phyloP scores from a whole-genome alignment of 1,140 invertebrate species.

The Drosophila kikkawai region DNA sequence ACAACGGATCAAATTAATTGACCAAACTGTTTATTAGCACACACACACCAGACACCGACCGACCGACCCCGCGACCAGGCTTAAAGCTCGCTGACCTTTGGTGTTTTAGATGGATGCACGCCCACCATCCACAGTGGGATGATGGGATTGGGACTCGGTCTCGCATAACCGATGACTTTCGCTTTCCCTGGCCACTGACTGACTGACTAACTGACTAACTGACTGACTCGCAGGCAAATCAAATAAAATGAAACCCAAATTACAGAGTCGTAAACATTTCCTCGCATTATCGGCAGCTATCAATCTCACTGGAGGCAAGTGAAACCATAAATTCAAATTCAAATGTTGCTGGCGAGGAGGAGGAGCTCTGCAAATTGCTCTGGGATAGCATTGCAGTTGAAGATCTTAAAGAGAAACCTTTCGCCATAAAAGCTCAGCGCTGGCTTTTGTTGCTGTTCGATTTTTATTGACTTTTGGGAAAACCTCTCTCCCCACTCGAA shows the following conservation, averaged over 20 bases:
- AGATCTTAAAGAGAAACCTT: slow-evolving; percentile 57
- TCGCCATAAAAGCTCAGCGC: slow-evolving; percentile 24
- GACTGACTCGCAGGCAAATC: slow-evolving; percentile 59
- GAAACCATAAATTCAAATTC: slow-evolving; percentile 81
- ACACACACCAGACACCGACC: slow-evolving; percentile 4
- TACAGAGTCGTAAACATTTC: slow-evolving; percentile 82
- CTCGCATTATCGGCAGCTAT: slow-evolving; percentile 80
- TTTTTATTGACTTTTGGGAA: slow-evolving; percentile 30
- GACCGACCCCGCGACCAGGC: background rate
- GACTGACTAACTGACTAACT: slow-evolving; percentile 7
- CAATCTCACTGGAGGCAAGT: slow-evolving; percentile 77
- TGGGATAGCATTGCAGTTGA: slow-evolving; percentile 9
- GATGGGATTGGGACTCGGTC: background rate
- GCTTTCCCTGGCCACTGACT: slow-evolving; percentile 52
- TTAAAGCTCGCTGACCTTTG: slow-evolving; percentile 53
- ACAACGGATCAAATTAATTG: slow-evolving; percentile 53
- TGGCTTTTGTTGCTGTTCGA: slow-evolving; percentile 23
- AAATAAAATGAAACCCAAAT: slow-evolving; percentile 81
- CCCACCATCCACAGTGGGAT: slow-evolving; percentile 12
- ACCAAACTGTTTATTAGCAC: slow-evolving; percentile 60
- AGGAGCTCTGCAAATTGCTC: slow-evolving; percentile 58
- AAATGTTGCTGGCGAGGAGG: slow-evolving; percentile 21
- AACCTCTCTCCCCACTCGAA: slow-evolving; percentile 30
- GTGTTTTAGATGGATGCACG: slow-evolving; percentile 6
- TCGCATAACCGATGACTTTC: slow-evolving; percentile 54